Evolutionary conservation across 2,888 invertebrate species (phyloP), one percentile per base, ranked within the genome.

Genomic region (Zygothrica quintamaculata): DNA sequence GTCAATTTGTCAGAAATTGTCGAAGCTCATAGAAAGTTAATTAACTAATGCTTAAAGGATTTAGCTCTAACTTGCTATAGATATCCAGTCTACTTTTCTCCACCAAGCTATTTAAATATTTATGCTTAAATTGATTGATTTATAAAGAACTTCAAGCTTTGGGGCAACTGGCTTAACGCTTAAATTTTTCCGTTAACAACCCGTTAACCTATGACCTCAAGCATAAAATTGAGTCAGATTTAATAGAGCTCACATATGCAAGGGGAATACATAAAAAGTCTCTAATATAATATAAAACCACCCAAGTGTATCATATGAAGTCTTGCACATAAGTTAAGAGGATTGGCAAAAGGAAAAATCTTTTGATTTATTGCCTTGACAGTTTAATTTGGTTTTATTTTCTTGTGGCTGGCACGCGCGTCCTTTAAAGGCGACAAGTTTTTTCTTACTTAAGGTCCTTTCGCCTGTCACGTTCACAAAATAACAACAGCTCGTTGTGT

Each of bases 341-440:
- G 52, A 37, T 67, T 67, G 42, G 37, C 18, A 22, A 22, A 22
- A 22, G 47, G 12, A 67, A 53, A 71, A 68, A 61, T 61, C 69
- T 70, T 67, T 85, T 80, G 84, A 80, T 80, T 80, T 86, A 80
- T 82, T 64, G 86, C 69, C 62, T 42, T 73, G 67, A 50, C 68
- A 70, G 78, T 84, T 85, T 72, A 85, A 85, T 80, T 77, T 82
- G 65, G 52, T 53, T 60, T 69, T 39, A 50, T 68, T 71, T 64
- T 64, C 47, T 59, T 68, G 79, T 59, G 64, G 43, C 37, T 65
- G 42, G 75, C 59, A 66, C 71, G 62, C 65, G 59, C 50, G 51
- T 58, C 40, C 52, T 44, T 29, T 34, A 13, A 33, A 22, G 44
- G 6, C 11, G 26, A 18, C 12, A 16, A 39, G 15, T n/a, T 37